Base-by-base conservation (phyloP, 2,888 invertebrate genomes). In the Acholoe squamosa region DNA sequence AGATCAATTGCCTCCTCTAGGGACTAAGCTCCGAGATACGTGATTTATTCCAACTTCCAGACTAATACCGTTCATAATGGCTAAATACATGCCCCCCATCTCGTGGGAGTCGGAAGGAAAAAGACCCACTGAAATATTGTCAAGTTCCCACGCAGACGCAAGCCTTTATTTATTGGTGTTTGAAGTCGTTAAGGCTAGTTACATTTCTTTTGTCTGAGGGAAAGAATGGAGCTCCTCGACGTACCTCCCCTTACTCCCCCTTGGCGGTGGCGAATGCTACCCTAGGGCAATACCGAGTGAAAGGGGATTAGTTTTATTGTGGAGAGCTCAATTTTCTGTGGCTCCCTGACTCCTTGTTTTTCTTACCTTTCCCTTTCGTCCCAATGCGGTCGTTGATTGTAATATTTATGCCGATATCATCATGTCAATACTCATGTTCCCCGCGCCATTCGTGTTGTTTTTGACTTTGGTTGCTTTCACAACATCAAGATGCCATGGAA, bases 151-250 rank as follows among this genome's bases (percentile, higher is more conserved):
- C 19, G 61, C 19, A 61, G 61, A 19, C 61, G n/a, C 61, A 61
- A 61, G 61, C 12, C 14, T n/a, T n/a, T n/a, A n/a, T 19, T 61
- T 61, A n/a, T 61, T 61, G 61, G 61, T 61, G 61, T 61, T 61
- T 61, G 61, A 61, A 61, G 61, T 61, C 61, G 61, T 61, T 61
- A 61, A 14, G 61, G 61, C 61, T n/a, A 61, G 61, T 61, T 61
- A 61, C 22, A 61, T n/a, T 61, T 61, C 61, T 61, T 61, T 19
- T 61, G 61, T 61, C 19, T 61, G 61, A n/a, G 5, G 61, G 61
- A n/a, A 61, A 61, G 61, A 61, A 61, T 61, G 61, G 19, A n/a
- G 61, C n/a, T 61, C 61, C 10, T 43, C 61, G 61, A 19, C 61
- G 61, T 61, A n/a, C 61, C 61, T n/a, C 14, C 61, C 25, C 25